Evolutionary conservation across 1,140 invertebrate species (phyloP).

Genomic region (Samia ricini): DNA sequence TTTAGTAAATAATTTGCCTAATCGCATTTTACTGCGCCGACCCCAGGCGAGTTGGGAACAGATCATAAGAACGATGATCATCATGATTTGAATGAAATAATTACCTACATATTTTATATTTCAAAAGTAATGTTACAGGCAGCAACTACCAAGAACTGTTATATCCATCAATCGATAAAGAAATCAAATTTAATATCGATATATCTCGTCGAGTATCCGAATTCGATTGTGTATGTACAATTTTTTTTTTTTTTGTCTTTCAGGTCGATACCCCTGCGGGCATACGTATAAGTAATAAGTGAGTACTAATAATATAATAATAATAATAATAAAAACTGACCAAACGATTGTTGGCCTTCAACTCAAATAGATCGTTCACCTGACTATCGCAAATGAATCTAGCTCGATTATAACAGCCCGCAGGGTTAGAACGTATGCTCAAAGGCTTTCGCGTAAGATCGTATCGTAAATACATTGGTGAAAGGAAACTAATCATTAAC

Average conservation of each 20-base stretch:
- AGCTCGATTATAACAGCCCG: slow-evolving; percentile 37
- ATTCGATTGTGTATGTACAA: slow-evolving; percentile 10
- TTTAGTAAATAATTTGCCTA: too few relatives aligned
- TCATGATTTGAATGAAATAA: too few relatives aligned
- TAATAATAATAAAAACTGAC: slow-evolving; percentile 53
- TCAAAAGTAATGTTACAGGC: background rate
- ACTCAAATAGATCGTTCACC: slow-evolving; percentile 56
- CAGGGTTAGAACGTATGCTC: slow-evolving; percentile 18
- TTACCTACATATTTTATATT: too few relatives aligned
- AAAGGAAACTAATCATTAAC: background rate
- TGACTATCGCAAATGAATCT: slow-evolving; percentile 48
- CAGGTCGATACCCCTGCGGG: slow-evolving; percentile 22
- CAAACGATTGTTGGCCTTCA: slow-evolving; percentile 56
- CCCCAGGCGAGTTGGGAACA: too few relatives aligned
- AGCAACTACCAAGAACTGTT: background rate
- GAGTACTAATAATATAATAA: slow-evolving; percentile 42
- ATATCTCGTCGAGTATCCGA: slow-evolving; percentile 1
- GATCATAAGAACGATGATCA: too few relatives aligned
- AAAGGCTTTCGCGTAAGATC: background rate
- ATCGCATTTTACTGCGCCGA: too few relatives aligned
- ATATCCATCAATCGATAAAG: background rate
- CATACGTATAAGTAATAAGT: slow-evolving; percentile 25
- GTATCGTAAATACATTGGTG: background rate
- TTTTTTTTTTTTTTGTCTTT: slow-evolving; percentile 22
- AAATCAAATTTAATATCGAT: background rate